Evolutionary conservation across 1,140 invertebrate species (phyloP).

Genomic region (Cardiocondyla obscurior): DNA sequence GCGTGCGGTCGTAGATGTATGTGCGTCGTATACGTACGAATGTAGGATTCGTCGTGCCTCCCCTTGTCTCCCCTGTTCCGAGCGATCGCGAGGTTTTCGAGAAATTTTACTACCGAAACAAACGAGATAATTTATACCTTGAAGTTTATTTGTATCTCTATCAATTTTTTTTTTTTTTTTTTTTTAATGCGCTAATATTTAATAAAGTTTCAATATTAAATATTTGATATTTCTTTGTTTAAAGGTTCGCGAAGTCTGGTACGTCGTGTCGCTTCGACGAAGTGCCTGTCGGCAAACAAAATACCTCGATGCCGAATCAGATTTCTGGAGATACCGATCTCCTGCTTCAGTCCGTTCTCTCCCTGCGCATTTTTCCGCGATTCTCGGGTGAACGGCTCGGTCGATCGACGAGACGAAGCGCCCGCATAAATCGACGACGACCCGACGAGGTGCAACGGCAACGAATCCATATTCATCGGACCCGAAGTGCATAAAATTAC

Average conservation of each 20-base stretch:
- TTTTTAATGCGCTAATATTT: too few species aligned
- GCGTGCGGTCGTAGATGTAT: background rate
- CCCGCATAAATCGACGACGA: conserved; percentile 71
- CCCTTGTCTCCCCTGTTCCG: background rate
- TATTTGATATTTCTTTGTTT: background rate
- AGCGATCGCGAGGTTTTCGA: background rate
- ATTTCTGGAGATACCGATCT: background rate
- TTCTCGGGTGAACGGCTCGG: conserved; percentile 57
- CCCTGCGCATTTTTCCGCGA: conserved; percentile 56
- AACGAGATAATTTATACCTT: background rate
- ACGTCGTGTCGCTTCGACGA: background rate
- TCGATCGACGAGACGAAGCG: conserved; percentile 30
- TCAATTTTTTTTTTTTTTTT: background rate
- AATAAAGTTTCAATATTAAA: background rate
- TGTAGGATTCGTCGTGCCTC: background rate
- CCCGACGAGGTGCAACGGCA: conserved; percentile 64
- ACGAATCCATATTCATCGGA: conserved; percentile 80
- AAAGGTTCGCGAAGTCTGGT: background rate
- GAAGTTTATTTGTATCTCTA: background rate
- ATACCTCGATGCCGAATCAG: background rate
- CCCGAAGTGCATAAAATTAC: conserved; percentile 81
- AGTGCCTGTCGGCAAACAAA: background rate
- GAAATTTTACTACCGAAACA: background rate
- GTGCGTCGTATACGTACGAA: background rate
- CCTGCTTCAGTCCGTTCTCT: background rate